Conservation (phyloP, 2,113 vertebrate genomes). For the Petrocephalus zakoni region DNA sequence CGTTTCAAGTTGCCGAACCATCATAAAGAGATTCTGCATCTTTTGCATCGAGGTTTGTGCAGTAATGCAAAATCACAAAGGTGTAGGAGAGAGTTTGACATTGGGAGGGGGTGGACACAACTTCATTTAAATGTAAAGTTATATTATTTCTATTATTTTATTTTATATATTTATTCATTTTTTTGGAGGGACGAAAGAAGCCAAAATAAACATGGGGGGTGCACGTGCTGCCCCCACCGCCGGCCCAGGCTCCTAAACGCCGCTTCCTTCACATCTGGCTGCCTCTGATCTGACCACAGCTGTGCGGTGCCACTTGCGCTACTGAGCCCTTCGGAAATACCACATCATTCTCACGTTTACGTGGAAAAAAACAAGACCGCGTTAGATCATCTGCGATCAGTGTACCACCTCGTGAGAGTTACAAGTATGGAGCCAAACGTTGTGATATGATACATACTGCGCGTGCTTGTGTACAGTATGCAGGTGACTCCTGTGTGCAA, state of each 20-base stretch:
- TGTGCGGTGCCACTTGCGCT: background rate
- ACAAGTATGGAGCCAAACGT: background rate
- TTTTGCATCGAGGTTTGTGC: background rate
- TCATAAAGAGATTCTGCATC: background rate
- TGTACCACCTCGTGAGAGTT: background rate
- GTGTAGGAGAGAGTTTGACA: background rate
- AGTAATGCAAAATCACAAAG: background rate
- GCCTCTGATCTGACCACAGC: background rate
- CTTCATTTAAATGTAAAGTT: background rate
- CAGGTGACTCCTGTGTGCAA: background rate
- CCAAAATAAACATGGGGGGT: background rate
- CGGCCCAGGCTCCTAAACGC: background rate
- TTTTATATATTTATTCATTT: no score
- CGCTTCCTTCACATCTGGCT: background rate
- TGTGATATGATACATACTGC: background rate
- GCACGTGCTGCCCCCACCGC: background rate
- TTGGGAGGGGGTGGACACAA: background rate
- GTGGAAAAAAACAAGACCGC: background rate
- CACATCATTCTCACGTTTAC: background rate
- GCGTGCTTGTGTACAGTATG: background rate
- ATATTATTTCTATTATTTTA: background rate
- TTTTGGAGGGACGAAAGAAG: background rate
- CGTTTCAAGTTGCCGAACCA: background rate
- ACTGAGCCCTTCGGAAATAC: background rate
- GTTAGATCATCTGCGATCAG: background rate